Evolutionary conservation across 2,888 invertebrate genomes (phyloP).

Genomic region (Bimastos eiseni): DNA sequence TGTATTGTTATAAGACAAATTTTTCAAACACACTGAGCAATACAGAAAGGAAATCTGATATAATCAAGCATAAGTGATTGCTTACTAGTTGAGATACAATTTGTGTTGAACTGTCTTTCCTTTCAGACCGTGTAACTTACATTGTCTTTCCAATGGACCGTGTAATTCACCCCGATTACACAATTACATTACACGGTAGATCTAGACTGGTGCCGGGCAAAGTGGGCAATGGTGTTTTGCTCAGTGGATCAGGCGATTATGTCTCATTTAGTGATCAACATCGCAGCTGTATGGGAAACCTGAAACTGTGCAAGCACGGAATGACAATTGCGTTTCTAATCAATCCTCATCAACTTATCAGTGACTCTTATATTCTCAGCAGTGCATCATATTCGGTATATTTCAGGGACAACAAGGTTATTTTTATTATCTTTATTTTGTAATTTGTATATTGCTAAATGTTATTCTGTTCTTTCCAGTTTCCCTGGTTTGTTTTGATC

Average conservation of each 20-base stretch:
- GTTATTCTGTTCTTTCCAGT: too few relatives aligned
- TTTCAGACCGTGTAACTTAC: constrained; percentile 54
- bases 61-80: not conserved
- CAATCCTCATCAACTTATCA: constrained; percentile 35
- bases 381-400: constrained; percentile 55
- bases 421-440: not conserved
- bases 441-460: too few relatives aligned
- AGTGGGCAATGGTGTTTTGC: constrained; percentile 51
- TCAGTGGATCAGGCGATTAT: constrained; percentile 52
- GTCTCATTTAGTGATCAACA: constrained; percentile 50
- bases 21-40: not conserved
- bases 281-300: constrained; percentile 52
- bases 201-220: constrained; percentile 50
- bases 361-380: constrained; percentile 52
- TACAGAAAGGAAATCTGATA: not conserved
- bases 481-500: not conserved
- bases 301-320: constrained; percentile 46
- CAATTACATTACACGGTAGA: constrained; percentile 52
- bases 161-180: constrained; percentile 50
- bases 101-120: not conserved
- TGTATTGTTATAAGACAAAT: too few relatives aligned
- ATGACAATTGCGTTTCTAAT: constrained; percentile 39
- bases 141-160: constrained; percentile 58
- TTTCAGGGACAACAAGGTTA: constrained; percentile 48
- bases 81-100: not conserved